Conservation (phyloP, 2,888 invertebrate genomes). For the Scaptomyza polygonia region DNA sequence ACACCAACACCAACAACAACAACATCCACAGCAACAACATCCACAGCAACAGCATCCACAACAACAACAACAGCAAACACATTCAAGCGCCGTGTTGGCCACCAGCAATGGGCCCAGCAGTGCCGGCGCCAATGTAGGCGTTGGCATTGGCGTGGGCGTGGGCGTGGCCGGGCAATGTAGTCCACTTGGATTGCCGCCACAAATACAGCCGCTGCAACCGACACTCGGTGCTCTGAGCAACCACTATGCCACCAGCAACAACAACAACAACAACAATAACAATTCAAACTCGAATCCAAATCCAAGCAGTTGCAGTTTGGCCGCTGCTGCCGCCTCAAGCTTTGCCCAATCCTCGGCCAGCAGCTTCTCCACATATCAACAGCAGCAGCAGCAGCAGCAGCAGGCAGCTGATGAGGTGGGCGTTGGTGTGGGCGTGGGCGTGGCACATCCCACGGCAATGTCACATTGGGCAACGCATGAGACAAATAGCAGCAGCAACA, state of each 20-base stretch:
- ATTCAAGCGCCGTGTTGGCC: conserved; percentile 83
- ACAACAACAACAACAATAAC: conserved; percentile 11
- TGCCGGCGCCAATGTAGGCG: conserved; percentile 83
- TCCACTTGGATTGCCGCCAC: conserved; percentile 81
- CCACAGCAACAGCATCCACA: conserved; percentile 53
- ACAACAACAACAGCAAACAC: conserved; percentile 65
- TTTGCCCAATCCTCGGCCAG: conserved; percentile 78
- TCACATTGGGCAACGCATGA: conserved; percentile 82
- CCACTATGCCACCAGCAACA: conserved; percentile 59
- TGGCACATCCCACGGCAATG: conserved; percentile 71
- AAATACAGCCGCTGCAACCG: conserved; percentile 81
- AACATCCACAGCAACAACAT: conserved; percentile 72
- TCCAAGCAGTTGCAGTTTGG: conserved; percentile 70
- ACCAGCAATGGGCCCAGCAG: conserved; percentile 76
- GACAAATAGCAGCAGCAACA: neutral
- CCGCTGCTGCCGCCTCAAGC: conserved; percentile 50
- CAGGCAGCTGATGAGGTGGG: conserved; percentile 65
- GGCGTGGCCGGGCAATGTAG: conserved; percentile 80
- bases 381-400: conserved; percentile 71
- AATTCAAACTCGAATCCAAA: conserved; percentile 59
- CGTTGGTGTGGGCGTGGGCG: conserved; percentile 48
- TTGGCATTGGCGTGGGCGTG: conserved; percentile 83
- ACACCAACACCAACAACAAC: conserved; percentile 49
- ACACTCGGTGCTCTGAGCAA: conserved; percentile 74
- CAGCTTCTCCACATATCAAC: conserved; percentile 81